These are phyloP conservation scores for Sinocyclocheilus anophthalmus DNA, from an alignment of 2,113 vertebrate species.

Conservation along the genomic window DNA sequence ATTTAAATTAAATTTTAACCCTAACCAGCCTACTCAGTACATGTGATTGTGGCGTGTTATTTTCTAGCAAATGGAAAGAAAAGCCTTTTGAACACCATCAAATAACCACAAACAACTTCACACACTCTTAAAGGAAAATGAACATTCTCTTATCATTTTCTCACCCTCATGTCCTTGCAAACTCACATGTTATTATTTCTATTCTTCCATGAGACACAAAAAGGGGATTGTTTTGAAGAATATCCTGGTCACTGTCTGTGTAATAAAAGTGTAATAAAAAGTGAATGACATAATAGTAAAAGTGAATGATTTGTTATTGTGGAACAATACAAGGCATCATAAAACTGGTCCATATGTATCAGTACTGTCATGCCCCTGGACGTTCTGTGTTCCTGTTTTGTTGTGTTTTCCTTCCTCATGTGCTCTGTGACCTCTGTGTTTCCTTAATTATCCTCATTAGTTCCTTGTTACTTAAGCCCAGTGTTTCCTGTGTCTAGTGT, in stretches of 20 bases:
- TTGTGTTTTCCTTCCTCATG: too few relatives aligned
- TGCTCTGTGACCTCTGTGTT: too few relatives aligned
- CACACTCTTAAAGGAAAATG: background rate
- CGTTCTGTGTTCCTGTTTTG: too few relatives aligned
- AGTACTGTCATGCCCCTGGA: too few relatives aligned
- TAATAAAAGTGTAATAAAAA: background rate
- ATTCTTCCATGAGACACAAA: background rate
- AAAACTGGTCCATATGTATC: background rate
- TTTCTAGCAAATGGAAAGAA: slow-evolving; percentile 2
- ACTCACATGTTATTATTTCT: background rate
- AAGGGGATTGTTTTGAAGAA: background rate
- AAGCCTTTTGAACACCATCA: background rate
- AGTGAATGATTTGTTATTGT: background rate
- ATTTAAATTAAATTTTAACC: slow-evolving; percentile 3
- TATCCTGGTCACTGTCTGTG: background rate
- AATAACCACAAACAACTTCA: background rate
- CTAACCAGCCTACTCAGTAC: background rate
- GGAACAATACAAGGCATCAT: background rate
- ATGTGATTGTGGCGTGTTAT: too few relatives aligned
- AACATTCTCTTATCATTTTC: background rate
- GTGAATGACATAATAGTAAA: too few relatives aligned
- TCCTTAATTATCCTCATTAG: too few relatives aligned
- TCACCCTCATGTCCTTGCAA: background rate
- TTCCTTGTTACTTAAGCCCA: too few relatives aligned
- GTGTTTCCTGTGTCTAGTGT: too few relatives aligned